These are phyloP conservation scores for Cuniculus paca DNA, from an alignment of 2,797 vertebrate genomes.

Conservation along the genomic window DNA sequence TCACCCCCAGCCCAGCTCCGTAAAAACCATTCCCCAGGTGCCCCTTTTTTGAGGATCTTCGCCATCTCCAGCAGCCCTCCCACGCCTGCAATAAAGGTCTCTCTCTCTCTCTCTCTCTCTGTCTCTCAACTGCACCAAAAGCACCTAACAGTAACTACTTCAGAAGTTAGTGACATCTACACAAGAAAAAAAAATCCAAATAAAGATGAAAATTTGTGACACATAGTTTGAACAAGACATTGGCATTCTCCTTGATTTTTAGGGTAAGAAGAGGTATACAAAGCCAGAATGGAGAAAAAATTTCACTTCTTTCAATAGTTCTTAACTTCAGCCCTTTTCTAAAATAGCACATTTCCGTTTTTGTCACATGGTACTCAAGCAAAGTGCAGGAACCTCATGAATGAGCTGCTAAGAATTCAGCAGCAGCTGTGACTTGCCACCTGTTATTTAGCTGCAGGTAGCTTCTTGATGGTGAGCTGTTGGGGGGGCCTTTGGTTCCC, in stretches of 20 bases:
- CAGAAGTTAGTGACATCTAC: not conserved
- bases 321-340: not conserved
- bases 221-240: not conserved
- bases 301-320: not conserved
- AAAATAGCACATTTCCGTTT: not conserved
- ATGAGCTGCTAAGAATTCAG: not conserved
- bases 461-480: conserved; percentile 42
- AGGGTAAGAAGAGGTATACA: not conserved
- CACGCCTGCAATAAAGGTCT: no score
- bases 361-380: not conserved
- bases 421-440: not conserved
- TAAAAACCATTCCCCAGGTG: no score
- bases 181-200: not conserved
- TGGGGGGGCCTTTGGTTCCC: not conserved
- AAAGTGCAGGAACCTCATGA: not conserved
- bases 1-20: no score
- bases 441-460: not conserved
- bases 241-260: not conserved
- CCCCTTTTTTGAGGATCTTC: no score
- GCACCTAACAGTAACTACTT: not conserved
- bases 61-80: no score
- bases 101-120: no score
- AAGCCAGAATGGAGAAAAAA: not conserved
- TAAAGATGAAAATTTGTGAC: not conserved
- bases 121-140: no score